Evolutionary conservation across 1,140 invertebrate genomes (phyloP), one percentile per base, ranked within the genome.

Genomic region (Zaprionus ornatus): DNA sequence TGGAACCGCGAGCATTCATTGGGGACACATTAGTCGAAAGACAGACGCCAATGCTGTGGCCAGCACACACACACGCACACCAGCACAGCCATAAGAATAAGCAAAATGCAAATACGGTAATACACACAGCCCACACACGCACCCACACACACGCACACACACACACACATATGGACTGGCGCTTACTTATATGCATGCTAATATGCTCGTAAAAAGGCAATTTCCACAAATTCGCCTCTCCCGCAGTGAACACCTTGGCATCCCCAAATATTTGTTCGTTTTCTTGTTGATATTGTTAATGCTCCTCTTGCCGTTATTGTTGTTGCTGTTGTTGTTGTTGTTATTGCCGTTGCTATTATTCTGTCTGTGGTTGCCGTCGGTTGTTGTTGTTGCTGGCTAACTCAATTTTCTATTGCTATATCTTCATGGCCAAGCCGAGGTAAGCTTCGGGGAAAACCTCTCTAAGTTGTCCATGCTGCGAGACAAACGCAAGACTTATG

Each of bases 151-250:
- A 59, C 56, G 56, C 66, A 37, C 42, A 71, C 45, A 54, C 42
- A 35, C 45, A 55, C 57, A 61, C 56, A 63, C 65, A 37, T 32
- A 71, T 35, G 45, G 37, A 65, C 61, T 59, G 50, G 10, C 45
- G 45, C 45, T 50, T 23, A 23, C 45, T 50, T 50, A 77, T 64
- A 60, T 71, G 74, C 82, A 80, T 73, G 82, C 82, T 90, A 90
- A 90, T 91, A 82, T 73, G 74, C 81, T 91, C 88, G 88, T 91
- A 91, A 91, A 91, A 91, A 91, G 81, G 83, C 88, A 91, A 91
- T 91, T 91, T 91, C 76, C 78, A 84, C 84, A 87, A 91, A 82
- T 82, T 82, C 79, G 57, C 71, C 65, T 73, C 78, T 70, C 67
- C 66, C 66, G 19, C 67, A 29, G 67, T 27, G 55, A 59, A n/a